Evolutionary conservation across 2,113 vertebrate genomes (phyloP).

Genomic region (Lasiurus borealis): DNA sequence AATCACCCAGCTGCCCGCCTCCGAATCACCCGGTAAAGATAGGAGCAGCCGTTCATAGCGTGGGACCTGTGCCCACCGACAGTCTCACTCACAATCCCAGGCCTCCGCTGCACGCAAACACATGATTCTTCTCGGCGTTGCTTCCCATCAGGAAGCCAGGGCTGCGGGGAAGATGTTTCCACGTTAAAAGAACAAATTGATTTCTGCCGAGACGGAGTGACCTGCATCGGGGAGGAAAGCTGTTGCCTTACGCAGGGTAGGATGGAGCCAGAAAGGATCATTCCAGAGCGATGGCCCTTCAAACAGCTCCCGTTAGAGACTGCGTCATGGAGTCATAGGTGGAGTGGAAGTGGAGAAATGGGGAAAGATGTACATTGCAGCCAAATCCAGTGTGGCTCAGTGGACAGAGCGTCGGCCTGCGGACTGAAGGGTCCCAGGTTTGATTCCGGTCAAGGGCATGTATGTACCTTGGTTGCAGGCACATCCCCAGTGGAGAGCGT

Average conservation of each 20-base stretch:
- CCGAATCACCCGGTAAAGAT: slow-evolving; percentile 71
- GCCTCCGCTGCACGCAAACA: slow-evolving; percentile 67
- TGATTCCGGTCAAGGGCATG: too few species aligned
- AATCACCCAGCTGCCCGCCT: not conserved
- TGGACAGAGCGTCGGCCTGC: too few species aligned
- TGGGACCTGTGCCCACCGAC: slow-evolving; percentile 57
- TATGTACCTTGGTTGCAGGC: too few species aligned
- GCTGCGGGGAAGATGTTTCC: slow-evolving; percentile 45
- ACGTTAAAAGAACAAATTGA: slow-evolving; percentile 72
- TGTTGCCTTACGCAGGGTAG: slow-evolving; percentile 44
- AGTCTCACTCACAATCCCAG: slow-evolving; percentile 56
- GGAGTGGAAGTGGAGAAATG: not conserved
- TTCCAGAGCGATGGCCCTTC: not conserved
- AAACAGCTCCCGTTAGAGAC: not conserved
- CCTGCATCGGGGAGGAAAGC: slow-evolving; percentile 51
- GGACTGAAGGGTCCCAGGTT: too few species aligned
- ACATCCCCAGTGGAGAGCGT: too few species aligned
- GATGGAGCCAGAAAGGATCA: slow-evolving; percentile 48
- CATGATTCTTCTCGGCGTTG: slow-evolving; percentile 62
- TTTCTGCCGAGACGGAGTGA: slow-evolving; percentile 75
- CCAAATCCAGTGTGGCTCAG: too few species aligned
- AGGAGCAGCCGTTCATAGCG: slow-evolving; percentile 53
- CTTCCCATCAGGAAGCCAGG: slow-evolving; percentile 73
- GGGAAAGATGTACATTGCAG: fast-evolving
- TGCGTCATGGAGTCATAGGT: not conserved